Percentiles rank a stretch among this genome's conserved stretches.
Evolutionary conservation across 2,113 vertebrate genomes (phyloP).

Genomic region (Atlantisia rogersi): DNA sequence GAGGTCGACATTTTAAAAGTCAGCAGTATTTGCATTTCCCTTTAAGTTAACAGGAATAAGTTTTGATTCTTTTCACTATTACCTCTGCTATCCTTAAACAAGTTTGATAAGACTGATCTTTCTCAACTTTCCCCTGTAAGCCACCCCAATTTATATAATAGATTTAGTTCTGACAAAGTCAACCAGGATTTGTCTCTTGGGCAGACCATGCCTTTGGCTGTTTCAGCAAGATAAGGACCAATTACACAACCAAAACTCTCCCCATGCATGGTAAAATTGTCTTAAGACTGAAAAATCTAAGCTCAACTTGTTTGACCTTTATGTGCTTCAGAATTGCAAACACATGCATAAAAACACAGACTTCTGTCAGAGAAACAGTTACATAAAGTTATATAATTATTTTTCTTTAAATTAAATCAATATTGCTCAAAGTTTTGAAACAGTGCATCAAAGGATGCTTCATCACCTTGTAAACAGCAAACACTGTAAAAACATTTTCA

Average conservation of each 20-base stretch:
- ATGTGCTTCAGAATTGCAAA: background rate
- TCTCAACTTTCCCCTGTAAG: background rate
- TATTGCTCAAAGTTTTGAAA: background rate
- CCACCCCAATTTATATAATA: background rate
- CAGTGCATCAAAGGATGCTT: background rate
- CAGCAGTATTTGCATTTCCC: background rate
- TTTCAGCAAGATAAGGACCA: background rate
- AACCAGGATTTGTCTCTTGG: background rate
- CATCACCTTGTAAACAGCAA: background rate
- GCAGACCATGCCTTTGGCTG: background rate
- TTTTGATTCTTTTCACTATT: background rate
- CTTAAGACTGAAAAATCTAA: background rate
- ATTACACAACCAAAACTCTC: background rate
- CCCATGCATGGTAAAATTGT: background rate
- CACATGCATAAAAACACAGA: rapidly evolving
- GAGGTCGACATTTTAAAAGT: background rate
- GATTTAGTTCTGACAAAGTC: background rate
- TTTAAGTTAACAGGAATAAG: background rate
- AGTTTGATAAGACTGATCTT: background rate
- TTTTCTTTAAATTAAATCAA: background rate
- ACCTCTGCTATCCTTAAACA: background rate
- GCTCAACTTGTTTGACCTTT: background rate
- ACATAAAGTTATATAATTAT: background rate
- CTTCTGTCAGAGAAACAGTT: background rate
- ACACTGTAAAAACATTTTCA: background rate